A percentile compares a stretch with the other conserved stretches of the same genome.
Conservation (phyloP, 2,797 vertebrate genomes). For the Tragopan temminckii region DNA sequence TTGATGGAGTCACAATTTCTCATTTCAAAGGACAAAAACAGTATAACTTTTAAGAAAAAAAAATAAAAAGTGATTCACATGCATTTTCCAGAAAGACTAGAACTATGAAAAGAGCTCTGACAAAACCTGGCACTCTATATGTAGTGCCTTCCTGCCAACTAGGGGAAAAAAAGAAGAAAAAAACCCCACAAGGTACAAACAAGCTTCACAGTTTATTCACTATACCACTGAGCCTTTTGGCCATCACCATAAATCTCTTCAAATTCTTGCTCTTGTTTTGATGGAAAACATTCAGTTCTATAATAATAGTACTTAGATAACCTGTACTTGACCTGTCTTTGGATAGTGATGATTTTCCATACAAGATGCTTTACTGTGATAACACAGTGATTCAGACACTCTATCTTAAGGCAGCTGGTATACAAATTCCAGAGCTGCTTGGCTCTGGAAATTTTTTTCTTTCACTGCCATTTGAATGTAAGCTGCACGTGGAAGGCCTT, state of each 20-base stretch:
- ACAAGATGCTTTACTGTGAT: conserved; percentile 78
- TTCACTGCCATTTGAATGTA: conserved; percentile 65
- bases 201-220: conserved; percentile 20
- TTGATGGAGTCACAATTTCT: neutral
- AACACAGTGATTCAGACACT: conserved; percentile 76
- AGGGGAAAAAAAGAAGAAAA: neutral
- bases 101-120: neutral
- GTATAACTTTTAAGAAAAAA: conserved; percentile 23
- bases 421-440: conserved; percentile 57
- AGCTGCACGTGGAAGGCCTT: conserved; percentile 51
- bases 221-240: conserved; percentile 22
- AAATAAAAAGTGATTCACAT: neutral
- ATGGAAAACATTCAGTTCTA: conserved; percentile 68
- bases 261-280: conserved; percentile 62
- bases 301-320: conserved; percentile 75
- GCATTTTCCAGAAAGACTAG: conserved; percentile 5
- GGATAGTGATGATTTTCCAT: conserved; percentile 78
- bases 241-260: conserved; percentile 27
- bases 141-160: neutral
- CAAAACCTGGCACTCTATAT: neutral
- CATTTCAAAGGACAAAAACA: conserved; percentile 31
- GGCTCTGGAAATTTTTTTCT: conserved; percentile 68
- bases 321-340: conserved; percentile 73
- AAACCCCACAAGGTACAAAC: neutral
- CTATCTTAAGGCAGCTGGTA: conserved; percentile 74